A percentile compares a stretch with the other conserved stretches of the same genome.
These are phyloP conservation scores for Sisyra terminalis DNA, from an alignment of 2,888 invertebrate species.

Conservation along the genomic window DNA sequence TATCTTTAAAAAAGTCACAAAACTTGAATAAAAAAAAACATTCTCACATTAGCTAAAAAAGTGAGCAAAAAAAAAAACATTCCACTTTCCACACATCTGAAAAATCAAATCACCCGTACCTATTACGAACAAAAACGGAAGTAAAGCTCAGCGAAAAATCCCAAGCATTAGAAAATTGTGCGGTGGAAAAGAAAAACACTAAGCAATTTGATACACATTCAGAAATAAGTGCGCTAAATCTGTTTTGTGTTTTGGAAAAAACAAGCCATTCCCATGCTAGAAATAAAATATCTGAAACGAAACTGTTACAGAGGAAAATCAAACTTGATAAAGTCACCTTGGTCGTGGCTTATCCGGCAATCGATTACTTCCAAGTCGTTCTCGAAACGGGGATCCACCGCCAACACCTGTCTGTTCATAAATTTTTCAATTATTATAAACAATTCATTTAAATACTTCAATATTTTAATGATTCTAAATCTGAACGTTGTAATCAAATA, in stretches of 20 bases:
- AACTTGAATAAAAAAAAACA: background rate
- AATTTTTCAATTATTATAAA: no score
- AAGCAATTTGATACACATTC: no score
- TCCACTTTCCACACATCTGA: no score
- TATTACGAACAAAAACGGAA: no score
- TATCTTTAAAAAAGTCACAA: background rate
- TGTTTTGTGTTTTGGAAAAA: background rate
- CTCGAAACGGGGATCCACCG: constrained; percentile 70
- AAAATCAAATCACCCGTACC: no score
- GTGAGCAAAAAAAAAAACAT: no score
- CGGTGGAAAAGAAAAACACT: no score
- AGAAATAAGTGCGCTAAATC: background rate
- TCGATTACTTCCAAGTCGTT: constrained; percentile 77
- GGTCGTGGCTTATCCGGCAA: constrained; percentile 67
- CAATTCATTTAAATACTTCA: background rate
- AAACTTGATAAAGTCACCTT: constrained; percentile 34
- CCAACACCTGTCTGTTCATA: constrained; percentile 32
- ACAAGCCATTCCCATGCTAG: background rate
- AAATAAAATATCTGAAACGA: background rate
- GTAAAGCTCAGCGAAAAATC: no score
- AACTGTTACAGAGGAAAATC: background rate
- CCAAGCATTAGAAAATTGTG: no score
- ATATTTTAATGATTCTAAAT: background rate
- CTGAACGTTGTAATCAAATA: no score
- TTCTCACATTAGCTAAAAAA: no score